phyloP scores from a whole-genome alignment of 2,888 invertebrate genomes.

The Hirtodrosophila duncani region DNA sequence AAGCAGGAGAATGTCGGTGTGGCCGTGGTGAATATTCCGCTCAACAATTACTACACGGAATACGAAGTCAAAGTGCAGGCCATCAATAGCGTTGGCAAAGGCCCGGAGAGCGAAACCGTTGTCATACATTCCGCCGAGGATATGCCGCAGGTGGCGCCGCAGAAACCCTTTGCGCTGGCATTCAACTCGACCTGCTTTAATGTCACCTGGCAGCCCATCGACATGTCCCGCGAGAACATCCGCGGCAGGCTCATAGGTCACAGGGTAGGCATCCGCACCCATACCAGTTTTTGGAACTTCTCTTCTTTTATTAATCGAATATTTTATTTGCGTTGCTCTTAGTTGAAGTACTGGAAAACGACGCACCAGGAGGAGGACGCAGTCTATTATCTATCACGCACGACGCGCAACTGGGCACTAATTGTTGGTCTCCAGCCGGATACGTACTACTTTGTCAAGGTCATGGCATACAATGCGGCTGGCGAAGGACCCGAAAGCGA shows the following conservation, averaged over 20 bases:
- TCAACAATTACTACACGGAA: constrained; percentile 87
- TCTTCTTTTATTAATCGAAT: not conserved
- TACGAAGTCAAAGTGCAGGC: constrained; percentile 93
- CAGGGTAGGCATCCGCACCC: constrained; percentile 80
- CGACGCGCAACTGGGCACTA: constrained; percentile 89
- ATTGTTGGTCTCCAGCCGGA: constrained; percentile 96
- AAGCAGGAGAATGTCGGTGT: constrained; percentile 86
- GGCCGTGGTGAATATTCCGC: constrained; percentile 87
- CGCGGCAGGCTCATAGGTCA: constrained; percentile 95
- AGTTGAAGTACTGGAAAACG: constrained; percentile 94
- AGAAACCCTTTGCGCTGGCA: constrained; percentile 86
- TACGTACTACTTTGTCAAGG: constrained; percentile 94
- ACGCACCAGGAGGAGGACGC: constrained; percentile 86
- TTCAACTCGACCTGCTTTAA: constrained; percentile 95
- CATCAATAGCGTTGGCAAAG: constrained; percentile 88
- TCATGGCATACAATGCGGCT: constrained; percentile 97
- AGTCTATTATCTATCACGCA: constrained; percentile 91
- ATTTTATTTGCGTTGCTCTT: constrained; percentile 11
- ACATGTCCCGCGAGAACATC: constrained; percentile 88
- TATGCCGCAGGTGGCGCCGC: constrained; percentile 94
- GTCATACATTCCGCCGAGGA: constrained; percentile 92
- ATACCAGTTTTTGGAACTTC: no score
- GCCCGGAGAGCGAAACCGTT: constrained; percentile 87
- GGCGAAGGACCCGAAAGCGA: constrained; percentile 98
- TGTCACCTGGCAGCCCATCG: constrained; percentile 93